These are phyloP conservation scores for Cryptocephalus moraei DNA, from an alignment of 2,888 invertebrate genomes.

Conservation along the genomic window DNA sequence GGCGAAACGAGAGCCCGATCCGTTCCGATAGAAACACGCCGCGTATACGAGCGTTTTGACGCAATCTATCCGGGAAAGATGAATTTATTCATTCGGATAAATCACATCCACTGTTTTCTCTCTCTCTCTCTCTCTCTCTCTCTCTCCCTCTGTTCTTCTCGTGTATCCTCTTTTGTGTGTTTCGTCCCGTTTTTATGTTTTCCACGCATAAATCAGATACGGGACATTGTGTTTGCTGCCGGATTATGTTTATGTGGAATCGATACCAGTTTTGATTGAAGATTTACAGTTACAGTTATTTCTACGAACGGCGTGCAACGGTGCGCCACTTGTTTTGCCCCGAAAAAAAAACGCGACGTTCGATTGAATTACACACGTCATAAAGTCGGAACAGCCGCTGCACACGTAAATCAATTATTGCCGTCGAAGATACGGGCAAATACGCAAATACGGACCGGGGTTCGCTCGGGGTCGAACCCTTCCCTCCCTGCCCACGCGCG, in stretches of 20 bases:
- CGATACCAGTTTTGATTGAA: conserved; percentile 14
- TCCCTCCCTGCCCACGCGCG: too few relatives aligned
- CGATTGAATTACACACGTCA: too few relatives aligned
- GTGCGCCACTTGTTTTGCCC: too few relatives aligned
- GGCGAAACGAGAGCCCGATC: too few relatives aligned
- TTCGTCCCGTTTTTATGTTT: conserved; percentile 11
- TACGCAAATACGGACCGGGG: too few relatives aligned
- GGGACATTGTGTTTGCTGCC: conserved; percentile 14
- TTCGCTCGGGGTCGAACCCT: too few relatives aligned
- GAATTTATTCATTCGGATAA: conserved; percentile 13
- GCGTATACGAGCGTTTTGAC: conserved; percentile 3
- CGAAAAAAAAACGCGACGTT: too few relatives aligned
- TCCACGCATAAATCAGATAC: conserved; percentile 14
- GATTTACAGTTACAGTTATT: conserved; percentile 9
- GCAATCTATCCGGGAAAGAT: conserved; percentile 6
- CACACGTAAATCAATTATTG: too few relatives aligned
- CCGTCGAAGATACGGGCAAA: too few relatives aligned
- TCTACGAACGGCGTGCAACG: conserved; percentile 1
- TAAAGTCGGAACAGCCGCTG: too few relatives aligned
- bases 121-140: conserved; percentile 12
- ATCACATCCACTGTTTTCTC: conserved; percentile 11
- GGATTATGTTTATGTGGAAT: conserved; percentile 14
- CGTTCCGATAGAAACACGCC: too few relatives aligned
- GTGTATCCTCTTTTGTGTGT: too few relatives aligned
- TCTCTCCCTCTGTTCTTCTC: background rate